Evolutionary conservation across 2,113 vertebrate genomes (phyloP).

Genomic region (Cyanoliseus patagonus): DNA sequence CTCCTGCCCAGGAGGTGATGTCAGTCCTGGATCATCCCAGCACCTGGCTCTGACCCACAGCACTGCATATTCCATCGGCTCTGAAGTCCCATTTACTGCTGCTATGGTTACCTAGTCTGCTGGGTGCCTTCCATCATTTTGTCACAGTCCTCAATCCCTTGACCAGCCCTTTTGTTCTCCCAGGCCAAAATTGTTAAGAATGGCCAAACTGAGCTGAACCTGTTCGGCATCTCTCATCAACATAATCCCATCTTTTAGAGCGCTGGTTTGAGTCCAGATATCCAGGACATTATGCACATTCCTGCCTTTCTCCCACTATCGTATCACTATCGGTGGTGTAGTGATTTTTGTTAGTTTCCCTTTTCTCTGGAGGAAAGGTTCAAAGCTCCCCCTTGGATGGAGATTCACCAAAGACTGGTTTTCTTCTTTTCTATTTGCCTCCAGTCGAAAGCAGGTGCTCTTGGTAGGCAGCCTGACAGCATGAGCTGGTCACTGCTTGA

Average conservation of each 20-base stretch:
- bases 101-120: background rate
- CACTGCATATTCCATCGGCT: background rate
- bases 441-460: background rate
- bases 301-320: background rate
- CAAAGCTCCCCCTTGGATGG: background rate
- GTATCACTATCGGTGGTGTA: background rate
- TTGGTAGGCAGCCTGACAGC: conserved; percentile 13
- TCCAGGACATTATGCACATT: background rate
- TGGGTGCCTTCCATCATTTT: rapidly evolving
- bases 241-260: background rate
- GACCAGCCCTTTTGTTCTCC: background rate
- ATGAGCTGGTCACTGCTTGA: background rate
- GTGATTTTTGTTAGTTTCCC: background rate
- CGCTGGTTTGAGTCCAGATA: background rate
- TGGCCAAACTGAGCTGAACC: background rate
- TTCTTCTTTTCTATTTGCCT: background rate
- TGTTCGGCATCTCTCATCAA: background rate
- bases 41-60: background rate
- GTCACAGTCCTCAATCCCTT: background rate
- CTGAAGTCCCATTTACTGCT: background rate
- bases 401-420: background rate
- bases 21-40: background rate
- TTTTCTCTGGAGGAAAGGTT: background rate
- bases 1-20: background rate
- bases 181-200: background rate